phyloP scores from a whole-genome alignment of 1,140 invertebrate species.

The Trachymyrmex cornetzi region DNA sequence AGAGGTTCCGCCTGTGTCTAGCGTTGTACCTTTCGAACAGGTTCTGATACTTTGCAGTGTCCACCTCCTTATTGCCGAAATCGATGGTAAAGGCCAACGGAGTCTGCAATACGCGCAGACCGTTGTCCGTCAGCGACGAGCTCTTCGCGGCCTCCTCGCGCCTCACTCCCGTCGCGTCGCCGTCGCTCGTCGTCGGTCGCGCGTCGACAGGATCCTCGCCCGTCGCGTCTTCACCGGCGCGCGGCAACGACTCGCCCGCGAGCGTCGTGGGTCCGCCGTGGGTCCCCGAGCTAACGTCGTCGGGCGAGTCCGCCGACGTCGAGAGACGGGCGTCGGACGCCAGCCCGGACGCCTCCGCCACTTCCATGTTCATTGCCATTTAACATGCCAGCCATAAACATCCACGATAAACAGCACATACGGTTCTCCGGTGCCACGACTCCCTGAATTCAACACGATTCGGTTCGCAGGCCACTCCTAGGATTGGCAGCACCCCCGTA shows the following conservation, averaged over 20 bases:
- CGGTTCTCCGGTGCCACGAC: neutral
- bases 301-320: conserved; percentile 40
- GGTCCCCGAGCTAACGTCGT: neutral
- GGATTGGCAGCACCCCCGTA: conserved; percentile 36
- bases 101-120: conserved; percentile 58
- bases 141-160: neutral
- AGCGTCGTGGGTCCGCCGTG: neutral
- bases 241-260: conserved; percentile 1
- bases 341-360: conserved; percentile 64
- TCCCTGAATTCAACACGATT: neutral
- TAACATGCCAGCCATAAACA: conserved; percentile 75
- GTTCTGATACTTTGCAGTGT: conserved; percentile 88
- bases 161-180: conserved; percentile 1
- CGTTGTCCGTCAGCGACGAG: neutral
- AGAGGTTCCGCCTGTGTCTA: conserved; percentile 90
- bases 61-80: conserved; percentile 89
- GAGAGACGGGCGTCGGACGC: conserved; percentile 57
- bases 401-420: conserved; percentile 29
- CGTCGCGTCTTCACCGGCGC: conserved; percentile 15
- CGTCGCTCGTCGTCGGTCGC: conserved; percentile 35
- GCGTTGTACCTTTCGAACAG: conserved; percentile 91
- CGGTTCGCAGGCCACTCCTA: conserved; percentile 54
- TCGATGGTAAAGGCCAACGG: conserved; percentile 90
- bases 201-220: conserved; percentile 15
- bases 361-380: conserved; percentile 74